These are phyloP conservation scores for Arctia plantaginis DNA, from an alignment of 2,888 invertebrate genomes.

Conservation along the genomic window DNA sequence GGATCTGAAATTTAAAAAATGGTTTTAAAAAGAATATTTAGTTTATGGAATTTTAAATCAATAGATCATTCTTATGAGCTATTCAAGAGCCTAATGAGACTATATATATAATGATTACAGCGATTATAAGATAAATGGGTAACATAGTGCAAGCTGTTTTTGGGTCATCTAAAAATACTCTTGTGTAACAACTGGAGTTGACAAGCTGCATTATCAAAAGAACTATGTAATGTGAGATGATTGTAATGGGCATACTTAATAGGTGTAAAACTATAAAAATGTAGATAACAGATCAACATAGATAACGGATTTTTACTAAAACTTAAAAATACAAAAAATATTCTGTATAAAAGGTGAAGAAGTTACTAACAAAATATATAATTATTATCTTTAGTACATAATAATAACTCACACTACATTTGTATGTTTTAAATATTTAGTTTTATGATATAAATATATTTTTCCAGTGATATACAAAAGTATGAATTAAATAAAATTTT, in stretches of 20 bases:
- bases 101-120: slow-evolving; percentile 8
- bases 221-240: background rate
- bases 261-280: background rate
- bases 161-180: slow-evolving; percentile 67
- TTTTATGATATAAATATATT: background rate
- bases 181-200: slow-evolving; percentile 50
- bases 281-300: background rate
- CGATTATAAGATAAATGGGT: slow-evolving; percentile 48
- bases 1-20: slow-evolving; percentile 88
- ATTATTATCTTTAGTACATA: background rate
- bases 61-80: background rate
- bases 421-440: background rate
- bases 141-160: slow-evolving; percentile 48
- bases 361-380: background rate
- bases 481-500: background rate
- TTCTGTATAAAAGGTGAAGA: background rate
- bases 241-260: background rate
- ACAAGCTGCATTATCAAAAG: background rate
- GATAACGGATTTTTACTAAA: background rate
- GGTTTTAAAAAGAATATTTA: background rate
- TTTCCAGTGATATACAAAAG: background rate
- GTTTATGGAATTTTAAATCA: background rate
- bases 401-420: background rate
- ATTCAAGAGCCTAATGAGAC: background rate
- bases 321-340: background rate